phyloP scores from a whole-genome alignment of 1,140 invertebrate genomes.

The Rhyacophila brunnea region DNA sequence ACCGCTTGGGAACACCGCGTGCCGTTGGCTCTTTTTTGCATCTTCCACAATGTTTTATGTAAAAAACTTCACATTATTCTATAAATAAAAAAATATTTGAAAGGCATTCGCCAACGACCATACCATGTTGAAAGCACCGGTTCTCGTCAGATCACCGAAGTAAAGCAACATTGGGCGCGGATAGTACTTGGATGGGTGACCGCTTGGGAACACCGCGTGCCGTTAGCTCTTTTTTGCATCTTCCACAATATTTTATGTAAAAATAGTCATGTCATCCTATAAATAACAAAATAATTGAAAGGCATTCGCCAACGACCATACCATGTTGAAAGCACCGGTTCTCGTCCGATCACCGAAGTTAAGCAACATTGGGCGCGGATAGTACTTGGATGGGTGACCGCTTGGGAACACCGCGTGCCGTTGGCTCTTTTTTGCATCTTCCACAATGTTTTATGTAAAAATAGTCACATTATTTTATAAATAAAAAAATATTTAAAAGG shows the following conservation, averaged over 20 bases:
- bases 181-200: slow-evolving; percentile 34
- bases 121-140: slow-evolving; percentile 34
- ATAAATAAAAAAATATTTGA: too few species aligned
- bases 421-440: slow-evolving; percentile 20
- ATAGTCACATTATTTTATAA: too few species aligned
- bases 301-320: slow-evolving; percentile 21
- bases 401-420: slow-evolving; percentile 34
- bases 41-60: too few species aligned
- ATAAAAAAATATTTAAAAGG: too few species aligned
- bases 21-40: slow-evolving; percentile 23
- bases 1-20: slow-evolving; percentile 35
- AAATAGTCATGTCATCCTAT: too few species aligned
- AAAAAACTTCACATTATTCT: too few species aligned
- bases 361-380: slow-evolving; percentile 34
- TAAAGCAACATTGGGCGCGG: slow-evolving; percentile 35
- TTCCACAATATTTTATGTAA: too few species aligned
- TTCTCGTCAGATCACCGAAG: slow-evolving; percentile 36
- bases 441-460: too few species aligned
- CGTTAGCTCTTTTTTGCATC: slow-evolving; percentile 21
- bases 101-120: slow-evolving; percentile 13
- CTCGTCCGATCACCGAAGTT: slow-evolving; percentile 37
- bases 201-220: slow-evolving; percentile 34
- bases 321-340: slow-evolving; percentile 34
- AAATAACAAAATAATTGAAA: too few species aligned
- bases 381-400: slow-evolving; percentile 35